phyloP scores from a whole-genome alignment of 2,888 invertebrate species.

The Pyrrhosoma nymphula region DNA sequence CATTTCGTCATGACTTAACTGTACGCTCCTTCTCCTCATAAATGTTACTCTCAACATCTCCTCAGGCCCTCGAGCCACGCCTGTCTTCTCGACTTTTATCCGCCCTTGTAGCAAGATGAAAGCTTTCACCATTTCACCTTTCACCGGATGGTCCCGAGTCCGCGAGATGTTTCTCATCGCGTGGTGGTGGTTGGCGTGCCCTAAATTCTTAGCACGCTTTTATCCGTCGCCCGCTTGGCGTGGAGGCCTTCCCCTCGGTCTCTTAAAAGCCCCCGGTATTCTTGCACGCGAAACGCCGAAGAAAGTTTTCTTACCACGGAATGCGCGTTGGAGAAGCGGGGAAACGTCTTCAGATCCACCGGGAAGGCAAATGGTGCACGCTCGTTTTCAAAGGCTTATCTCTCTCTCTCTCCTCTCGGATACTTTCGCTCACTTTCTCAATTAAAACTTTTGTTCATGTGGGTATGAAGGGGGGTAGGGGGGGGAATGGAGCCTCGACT shows the following conservation, averaged over 20 bases:
- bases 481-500: not conserved
- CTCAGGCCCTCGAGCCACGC: not conserved
- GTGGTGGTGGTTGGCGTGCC: not conserved
- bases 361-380: not conserved
- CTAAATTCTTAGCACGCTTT: not conserved
- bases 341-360: not conserved
- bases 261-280: not conserved
- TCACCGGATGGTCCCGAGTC: not conserved
- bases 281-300: not conserved
- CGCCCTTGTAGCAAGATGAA: not conserved
- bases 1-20: too few species aligned
- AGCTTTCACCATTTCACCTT: not conserved
- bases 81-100: not conserved
- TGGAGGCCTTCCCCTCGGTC: not conserved
- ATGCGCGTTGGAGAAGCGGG: not conserved
- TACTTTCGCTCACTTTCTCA: conserved; percentile 18
- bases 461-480: not conserved
- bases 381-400: not conserved
- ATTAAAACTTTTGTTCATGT: not conserved
- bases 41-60: too few species aligned
- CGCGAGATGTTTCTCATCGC: not conserved
- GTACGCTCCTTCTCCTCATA: too few species aligned
- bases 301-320: not conserved
- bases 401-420: not conserved
- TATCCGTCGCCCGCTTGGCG: not conserved